Percentiles rank a stretch among this genome's conserved stretches.
These are phyloP conservation scores for Drosophila persimilis DNA, from an alignment of 1,140 invertebrate species.

Conservation along the genomic window DNA sequence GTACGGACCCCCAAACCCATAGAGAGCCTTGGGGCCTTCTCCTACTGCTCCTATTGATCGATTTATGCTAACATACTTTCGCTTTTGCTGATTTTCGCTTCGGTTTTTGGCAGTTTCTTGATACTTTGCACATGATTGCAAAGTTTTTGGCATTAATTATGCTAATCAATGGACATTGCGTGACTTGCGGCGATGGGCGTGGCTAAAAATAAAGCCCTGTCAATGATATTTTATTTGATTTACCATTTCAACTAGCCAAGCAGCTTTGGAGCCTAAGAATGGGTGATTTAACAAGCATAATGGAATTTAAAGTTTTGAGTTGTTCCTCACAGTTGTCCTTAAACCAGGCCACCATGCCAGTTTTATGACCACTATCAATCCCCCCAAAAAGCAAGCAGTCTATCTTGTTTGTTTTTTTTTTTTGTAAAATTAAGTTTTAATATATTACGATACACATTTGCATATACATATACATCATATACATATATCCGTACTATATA, in stretches of 20 bases:
- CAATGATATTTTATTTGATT: constrained; percentile 30
- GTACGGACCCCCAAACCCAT: not conserved
- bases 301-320: too few relatives aligned
- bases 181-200: constrained; percentile 16
- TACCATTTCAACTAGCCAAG: constrained; percentile 2
- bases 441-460: constrained; percentile 79
- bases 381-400: constrained; percentile 3
- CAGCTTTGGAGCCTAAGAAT: constrained; percentile 1
- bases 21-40: constrained; percentile 34
- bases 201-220: constrained; percentile 37
- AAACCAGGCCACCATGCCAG: not conserved
- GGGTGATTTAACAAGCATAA: not conserved
- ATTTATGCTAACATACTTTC: constrained; percentile 80
- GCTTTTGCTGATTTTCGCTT: constrained; percentile 49
- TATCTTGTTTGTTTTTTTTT: constrained; percentile 18
- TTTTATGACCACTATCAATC: constrained; percentile 34
- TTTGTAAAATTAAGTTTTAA: constrained; percentile 79
- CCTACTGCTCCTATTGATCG: constrained; percentile 49
- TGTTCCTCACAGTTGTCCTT: constrained; percentile 1
- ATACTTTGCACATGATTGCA: constrained; percentile 42
- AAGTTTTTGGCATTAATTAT: constrained; percentile 63
- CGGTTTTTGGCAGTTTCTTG: constrained; percentile 11
- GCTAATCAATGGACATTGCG: constrained; percentile 62
- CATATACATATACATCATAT: constrained; percentile 30
- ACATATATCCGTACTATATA: constrained; percentile 52